phyloP scores from a whole-genome alignment of 2,797 vertebrate genomes.

The Simalia tracyae region DNA sequence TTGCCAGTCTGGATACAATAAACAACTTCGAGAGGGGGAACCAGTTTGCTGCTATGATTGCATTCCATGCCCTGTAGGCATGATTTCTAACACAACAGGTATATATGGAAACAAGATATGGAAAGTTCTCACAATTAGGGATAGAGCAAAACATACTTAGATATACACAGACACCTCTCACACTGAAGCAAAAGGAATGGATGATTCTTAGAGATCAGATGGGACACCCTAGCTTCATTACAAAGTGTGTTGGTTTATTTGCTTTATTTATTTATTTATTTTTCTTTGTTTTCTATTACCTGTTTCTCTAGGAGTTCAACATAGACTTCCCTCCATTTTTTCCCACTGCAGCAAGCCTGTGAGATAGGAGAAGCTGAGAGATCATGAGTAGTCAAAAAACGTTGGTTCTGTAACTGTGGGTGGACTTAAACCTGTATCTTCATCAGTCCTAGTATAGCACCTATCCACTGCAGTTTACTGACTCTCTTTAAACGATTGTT shows the following conservation, averaged over 20 bases:
- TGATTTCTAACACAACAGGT: conserved; percentile 74
- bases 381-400: not conserved
- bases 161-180: not conserved
- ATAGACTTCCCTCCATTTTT: not conserved
- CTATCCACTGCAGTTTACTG: not conserved
- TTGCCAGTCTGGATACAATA: conserved; percentile 72
- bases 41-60: conserved; percentile 56
- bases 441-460: not conserved
- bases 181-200: not conserved
- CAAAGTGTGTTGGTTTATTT: not conserved
- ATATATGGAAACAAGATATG: not conserved
- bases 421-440: not conserved
- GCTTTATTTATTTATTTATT: not conserved
- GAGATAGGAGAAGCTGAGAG: not conserved
- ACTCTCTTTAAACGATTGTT: not conserved
- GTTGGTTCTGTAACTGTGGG: not conserved
- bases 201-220: not conserved
- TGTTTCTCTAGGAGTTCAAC: not conserved
- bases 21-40: conserved; percentile 62
- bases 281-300: not conserved
- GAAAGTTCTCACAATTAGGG: not conserved
- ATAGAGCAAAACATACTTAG: not conserved
- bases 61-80: conserved; percentile 72
- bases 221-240: not conserved
- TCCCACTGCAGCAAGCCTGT: not conserved